Conservation (phyloP, 2,113 vertebrate genomes). For the Amblyornis subalaris region DNA sequence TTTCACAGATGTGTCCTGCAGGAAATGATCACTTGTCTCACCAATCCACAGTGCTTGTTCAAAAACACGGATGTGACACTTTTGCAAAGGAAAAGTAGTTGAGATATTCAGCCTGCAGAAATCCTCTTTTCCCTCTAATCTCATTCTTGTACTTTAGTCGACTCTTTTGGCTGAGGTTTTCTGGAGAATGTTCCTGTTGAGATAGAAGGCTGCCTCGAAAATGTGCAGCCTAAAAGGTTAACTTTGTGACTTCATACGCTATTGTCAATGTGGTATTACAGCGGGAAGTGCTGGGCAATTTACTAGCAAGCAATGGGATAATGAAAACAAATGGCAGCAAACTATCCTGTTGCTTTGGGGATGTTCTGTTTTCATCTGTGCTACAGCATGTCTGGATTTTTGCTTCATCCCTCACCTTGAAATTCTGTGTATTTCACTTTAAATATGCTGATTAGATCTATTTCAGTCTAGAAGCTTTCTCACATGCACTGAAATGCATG, state of each 20-base stretch:
- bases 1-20: neutral
- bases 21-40: neutral
- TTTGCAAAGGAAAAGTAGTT: neutral
- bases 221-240: neutral
- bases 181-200: neutral
- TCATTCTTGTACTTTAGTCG: neutral
- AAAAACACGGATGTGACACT: neutral
- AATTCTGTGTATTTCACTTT: neutral
- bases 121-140: neutral
- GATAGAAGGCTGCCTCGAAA: neutral
- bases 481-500: neutral
- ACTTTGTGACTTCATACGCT: neutral
- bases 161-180: neutral
- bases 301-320: neutral
- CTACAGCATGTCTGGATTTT: neutral
- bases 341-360: neutral
- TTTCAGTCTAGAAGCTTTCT: neutral
- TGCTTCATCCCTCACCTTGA: neutral
- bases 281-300: neutral
- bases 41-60: neutral
- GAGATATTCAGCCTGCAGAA: neutral
- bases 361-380: neutral
- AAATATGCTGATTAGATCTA: neutral
- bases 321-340: neutral
- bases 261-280: neutral